These are phyloP conservation scores for Xyliphius kryptos DNA, from an alignment of 2,113 vertebrate species.

Conservation along the genomic window DNA sequence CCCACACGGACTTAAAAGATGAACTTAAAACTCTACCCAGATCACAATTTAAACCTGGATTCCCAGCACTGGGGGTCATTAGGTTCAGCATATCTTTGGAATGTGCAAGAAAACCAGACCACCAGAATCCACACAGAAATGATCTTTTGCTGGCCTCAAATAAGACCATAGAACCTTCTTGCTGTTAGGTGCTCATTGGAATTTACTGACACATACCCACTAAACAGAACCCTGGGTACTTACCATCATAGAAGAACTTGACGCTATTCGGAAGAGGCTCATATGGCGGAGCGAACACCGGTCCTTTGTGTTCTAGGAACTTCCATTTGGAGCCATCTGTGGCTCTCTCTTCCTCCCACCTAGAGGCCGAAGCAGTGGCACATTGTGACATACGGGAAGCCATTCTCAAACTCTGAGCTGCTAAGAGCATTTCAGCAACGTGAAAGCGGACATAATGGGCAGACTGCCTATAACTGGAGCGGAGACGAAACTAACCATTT, in stretches of 20 bases:
- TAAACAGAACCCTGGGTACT: conserved; percentile 45
- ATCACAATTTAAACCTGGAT: too few relatives aligned
- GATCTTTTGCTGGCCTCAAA: too few relatives aligned
- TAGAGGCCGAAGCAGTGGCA: conserved; percentile 46
- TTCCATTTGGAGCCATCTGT: conserved; percentile 95
- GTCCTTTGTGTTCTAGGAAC: conserved; percentile 97
- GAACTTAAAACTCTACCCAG: too few relatives aligned
- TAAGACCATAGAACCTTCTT: too few relatives aligned
- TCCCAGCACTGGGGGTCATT: too few relatives aligned
- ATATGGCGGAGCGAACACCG: conserved; percentile 92
- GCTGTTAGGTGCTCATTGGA: too few relatives aligned
- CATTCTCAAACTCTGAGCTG: neutral
- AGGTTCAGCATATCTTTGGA: too few relatives aligned
- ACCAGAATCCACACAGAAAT: too few relatives aligned
- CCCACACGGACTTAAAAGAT: too few relatives aligned
- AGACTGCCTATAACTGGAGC: conserved; percentile 10
- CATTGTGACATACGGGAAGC: neutral
- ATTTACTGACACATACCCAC: too few relatives aligned
- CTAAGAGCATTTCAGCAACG: neutral
- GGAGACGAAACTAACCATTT: conserved; percentile 76
- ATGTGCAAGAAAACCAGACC: too few relatives aligned
- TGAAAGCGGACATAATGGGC: neutral
- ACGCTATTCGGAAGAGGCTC: conserved; percentile 86
- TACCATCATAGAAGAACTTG: conserved; percentile 95
- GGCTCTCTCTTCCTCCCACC: conserved; percentile 97